These are phyloP conservation scores for Oryzias sinensis DNA, from an alignment of 2,797 vertebrate species.

Conservation along the genomic window DNA sequence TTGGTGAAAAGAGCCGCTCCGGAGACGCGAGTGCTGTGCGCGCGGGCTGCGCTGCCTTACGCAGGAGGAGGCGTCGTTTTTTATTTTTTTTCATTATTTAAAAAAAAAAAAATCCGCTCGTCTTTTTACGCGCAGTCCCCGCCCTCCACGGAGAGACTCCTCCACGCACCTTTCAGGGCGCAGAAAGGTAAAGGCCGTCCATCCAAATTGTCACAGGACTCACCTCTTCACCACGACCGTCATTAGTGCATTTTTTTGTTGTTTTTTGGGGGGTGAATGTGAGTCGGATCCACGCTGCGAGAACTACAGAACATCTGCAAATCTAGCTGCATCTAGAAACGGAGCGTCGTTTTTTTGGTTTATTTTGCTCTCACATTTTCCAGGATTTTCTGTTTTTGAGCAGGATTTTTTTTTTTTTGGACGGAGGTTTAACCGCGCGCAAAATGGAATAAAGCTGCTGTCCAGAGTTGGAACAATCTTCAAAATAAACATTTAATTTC, in stretches of 20 bases:
- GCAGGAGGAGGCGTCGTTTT: conserved; percentile 18
- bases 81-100: too few species aligned
- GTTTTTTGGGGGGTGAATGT: conserved; percentile 50
- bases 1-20: conserved; percentile 26
- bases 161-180: conserved; percentile 41
- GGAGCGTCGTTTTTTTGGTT: too few species aligned
- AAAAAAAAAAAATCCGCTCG: conserved; percentile 13
- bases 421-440: conserved; percentile 22
- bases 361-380: conserved; percentile 27
- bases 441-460: conserved; percentile 35
- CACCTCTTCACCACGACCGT: not conserved
- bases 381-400: conserved; percentile 30
- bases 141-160: conserved; percentile 62
- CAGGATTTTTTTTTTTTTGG: conserved; percentile 1
- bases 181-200: conserved; percentile 31
- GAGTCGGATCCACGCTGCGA: conserved; percentile 42
- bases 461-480: conserved; percentile 30
- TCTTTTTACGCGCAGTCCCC: conserved; percentile 63
- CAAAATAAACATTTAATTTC: too few species aligned
- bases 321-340: too few species aligned
- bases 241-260: not conserved
- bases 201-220: conserved; percentile 27
- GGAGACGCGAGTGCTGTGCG: conserved; percentile 41
- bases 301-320: conserved; percentile 43
- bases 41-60: too few species aligned